Evolutionary conservation across 2,797 vertebrate species (phyloP).

Genomic region (Spondyliosoma cantharus): DNA sequence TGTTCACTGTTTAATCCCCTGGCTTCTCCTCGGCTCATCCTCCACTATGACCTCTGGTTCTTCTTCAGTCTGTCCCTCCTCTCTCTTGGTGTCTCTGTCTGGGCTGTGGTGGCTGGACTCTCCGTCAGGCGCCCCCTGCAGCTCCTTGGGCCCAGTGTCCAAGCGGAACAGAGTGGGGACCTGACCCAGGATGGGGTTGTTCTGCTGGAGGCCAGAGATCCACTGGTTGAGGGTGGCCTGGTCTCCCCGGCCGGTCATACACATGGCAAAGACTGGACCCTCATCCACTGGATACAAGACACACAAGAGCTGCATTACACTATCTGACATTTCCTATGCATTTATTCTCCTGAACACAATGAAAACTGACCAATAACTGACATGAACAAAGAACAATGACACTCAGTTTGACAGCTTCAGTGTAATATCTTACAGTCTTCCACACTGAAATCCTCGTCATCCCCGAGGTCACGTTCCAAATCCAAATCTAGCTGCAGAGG

Average conservation of each 20-base stretch:
- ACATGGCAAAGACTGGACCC: slow-evolving; percentile 90
- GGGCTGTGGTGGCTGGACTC: slow-evolving; percentile 34
- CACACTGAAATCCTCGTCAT: slow-evolving; percentile 86
- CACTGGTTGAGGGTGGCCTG: slow-evolving; percentile 88
- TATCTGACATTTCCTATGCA: neutral
- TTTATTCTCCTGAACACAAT: neutral
- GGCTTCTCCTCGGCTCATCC: slow-evolving; percentile 68
- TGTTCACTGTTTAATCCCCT: slow-evolving; percentile 70
- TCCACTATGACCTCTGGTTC: slow-evolving; percentile 51
- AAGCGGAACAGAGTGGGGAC: slow-evolving; percentile 89
- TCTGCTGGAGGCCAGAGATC: slow-evolving; percentile 89
- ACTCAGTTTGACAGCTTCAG: neutral
- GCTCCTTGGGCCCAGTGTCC: slow-evolving; percentile 68
- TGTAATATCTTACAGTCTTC: slow-evolving; percentile 84
- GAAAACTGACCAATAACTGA: neutral
- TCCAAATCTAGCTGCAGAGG: slow-evolving; percentile 88
- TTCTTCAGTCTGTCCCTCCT: neutral
- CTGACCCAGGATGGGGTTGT: slow-evolving; percentile 86
- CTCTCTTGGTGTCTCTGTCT: slow-evolving; percentile 11
- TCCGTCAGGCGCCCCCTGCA: slow-evolving; percentile 31
- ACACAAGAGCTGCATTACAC: slow-evolving; percentile 22
- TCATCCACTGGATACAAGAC: slow-evolving; percentile 86
- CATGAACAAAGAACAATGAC: neutral
- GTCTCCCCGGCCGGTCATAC: slow-evolving; percentile 86
- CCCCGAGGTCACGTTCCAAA: slow-evolving; percentile 84